Conservation (phyloP, 2,113 vertebrate species). For the Silurus asotus region DNA sequence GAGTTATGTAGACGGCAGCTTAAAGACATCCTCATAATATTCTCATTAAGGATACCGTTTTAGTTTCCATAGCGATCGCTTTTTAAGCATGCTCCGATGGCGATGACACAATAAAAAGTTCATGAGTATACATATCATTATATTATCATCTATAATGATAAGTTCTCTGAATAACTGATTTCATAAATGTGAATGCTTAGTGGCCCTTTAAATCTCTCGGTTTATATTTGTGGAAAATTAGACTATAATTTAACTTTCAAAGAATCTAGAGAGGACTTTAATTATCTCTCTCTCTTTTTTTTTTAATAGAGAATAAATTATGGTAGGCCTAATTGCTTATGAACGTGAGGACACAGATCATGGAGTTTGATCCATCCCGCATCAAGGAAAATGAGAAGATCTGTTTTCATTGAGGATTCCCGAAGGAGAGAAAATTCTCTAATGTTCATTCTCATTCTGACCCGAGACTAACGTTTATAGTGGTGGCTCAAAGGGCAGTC, state of each 20-base stretch:
- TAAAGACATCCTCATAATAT: conserved; percentile 57
- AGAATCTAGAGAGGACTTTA: conserved; percentile 75
- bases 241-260: conserved; percentile 74
- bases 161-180: conserved; percentile 71
- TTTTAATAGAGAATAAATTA: conserved; percentile 76
- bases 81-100: conserved; percentile 54
- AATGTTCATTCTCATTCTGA: conserved; percentile 1
- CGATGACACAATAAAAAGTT: conserved; percentile 61
- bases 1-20: conserved; percentile 36
- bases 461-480: conserved; percentile 1
- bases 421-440: conserved; percentile 27
- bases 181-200: conserved; percentile 69
- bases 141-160: conserved; percentile 71
- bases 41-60: conserved; percentile 65
- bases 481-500: conserved; percentile 6
- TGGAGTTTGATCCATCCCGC: conserved; percentile 61
- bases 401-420: conserved; percentile 43
- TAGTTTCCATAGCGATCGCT: conserved; percentile 64
- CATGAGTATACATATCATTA: conserved; percentile 69
- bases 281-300: conserved; percentile 57
- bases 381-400: conserved; percentile 52
- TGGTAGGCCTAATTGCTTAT: conserved; percentile 73
- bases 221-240: conserved; percentile 73
- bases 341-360: conserved; percentile 76
- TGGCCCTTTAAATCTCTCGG: conserved; percentile 71